Conservation (phyloP, 2,797 vertebrate species). For the Ceryle rudis region DNA sequence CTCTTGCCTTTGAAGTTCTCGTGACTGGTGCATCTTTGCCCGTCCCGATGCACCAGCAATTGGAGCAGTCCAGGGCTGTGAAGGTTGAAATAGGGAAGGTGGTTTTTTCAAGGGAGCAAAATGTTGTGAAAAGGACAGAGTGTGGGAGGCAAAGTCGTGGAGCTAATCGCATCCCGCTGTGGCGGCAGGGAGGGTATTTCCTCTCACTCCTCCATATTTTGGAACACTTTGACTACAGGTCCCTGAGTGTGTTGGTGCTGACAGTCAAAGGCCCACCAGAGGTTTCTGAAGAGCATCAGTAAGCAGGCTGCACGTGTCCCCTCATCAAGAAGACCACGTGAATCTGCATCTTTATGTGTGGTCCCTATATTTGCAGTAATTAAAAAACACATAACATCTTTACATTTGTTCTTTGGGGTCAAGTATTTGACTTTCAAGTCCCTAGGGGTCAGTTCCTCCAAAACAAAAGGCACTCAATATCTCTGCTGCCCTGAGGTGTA, state of each 20-base stretch:
- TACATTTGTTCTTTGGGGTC: neutral
- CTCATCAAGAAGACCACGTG: neutral
- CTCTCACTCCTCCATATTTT: neutral
- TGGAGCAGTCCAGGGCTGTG: neutral
- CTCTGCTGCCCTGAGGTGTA: neutral
- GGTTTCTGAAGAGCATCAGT: neutral
- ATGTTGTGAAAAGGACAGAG: neutral
- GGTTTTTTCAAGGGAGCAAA: neutral
- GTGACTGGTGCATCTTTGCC: neutral
- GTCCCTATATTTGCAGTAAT: neutral
- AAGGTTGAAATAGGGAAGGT: neutral
- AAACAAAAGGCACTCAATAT: neutral
- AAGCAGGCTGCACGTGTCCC: fast-evolving
- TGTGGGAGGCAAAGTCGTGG: neutral
- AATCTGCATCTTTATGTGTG: neutral
- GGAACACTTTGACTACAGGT: neutral
- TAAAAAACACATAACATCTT: neutral
- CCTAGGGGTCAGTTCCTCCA: neutral
- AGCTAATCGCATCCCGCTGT: neutral
- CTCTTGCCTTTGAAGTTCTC: neutral
- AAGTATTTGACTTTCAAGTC: neutral
- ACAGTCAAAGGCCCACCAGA: neutral
- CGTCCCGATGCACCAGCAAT: neutral
- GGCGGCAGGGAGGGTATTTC: neutral
- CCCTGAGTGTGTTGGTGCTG: neutral